These are phyloP conservation scores for Eristalis pertinax DNA, from an alignment of 2,888 invertebrate species.

Conservation along the genomic window DNA sequence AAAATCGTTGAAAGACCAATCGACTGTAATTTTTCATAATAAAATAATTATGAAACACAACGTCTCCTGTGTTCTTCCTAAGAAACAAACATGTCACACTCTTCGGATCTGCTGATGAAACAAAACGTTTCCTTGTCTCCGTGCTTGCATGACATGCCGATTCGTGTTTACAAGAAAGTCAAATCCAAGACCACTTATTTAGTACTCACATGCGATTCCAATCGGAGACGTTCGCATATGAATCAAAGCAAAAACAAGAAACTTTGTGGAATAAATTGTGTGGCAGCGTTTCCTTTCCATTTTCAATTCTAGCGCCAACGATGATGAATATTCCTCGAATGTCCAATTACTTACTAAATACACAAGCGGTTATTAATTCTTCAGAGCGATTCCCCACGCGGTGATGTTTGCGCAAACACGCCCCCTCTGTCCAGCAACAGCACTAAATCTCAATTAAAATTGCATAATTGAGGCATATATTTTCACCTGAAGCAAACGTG, in stretches of 20 bases:
- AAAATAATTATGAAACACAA: too few species aligned
- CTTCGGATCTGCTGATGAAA: too few species aligned
- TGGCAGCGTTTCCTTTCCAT: neutral
- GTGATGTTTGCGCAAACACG: conserved; percentile 30
- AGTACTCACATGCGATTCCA: neutral
- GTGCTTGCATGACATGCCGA: neutral
- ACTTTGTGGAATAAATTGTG: neutral
- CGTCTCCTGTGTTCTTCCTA: too few species aligned
- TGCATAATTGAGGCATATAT: conserved; percentile 59
- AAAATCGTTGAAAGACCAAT: too few species aligned
- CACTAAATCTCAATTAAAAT: conserved; percentile 67
- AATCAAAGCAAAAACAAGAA: neutral
- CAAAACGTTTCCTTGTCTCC: neutral
- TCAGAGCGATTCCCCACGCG: conserved; percentile 3
- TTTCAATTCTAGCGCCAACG: neutral
- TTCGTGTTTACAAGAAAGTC: neutral
- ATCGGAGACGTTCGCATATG: too few species aligned
- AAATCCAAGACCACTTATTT: neutral
- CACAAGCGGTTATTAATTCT: conserved; percentile 38
- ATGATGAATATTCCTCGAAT: conserved; percentile 11
- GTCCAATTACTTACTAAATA: conserved; percentile 39
- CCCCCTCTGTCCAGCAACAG: neutral
- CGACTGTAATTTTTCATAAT: too few species aligned
- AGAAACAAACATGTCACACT: too few species aligned
- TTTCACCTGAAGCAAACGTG: conserved; percentile 57